phyloP scores from a whole-genome alignment of 2,888 invertebrate species.

The Panopea generosa region DNA sequence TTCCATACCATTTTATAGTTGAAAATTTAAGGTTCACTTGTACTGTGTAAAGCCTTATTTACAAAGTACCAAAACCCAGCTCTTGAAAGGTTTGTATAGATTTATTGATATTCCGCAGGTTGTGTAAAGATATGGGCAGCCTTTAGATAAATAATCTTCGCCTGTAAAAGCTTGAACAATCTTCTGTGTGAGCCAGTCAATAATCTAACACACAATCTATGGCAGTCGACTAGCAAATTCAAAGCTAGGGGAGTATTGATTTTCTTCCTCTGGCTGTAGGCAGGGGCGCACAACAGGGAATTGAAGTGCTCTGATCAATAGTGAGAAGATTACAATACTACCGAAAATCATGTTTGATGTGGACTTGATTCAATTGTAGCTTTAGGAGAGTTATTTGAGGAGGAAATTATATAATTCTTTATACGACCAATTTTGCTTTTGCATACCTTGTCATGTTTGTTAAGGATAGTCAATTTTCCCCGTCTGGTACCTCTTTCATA shows the following conservation, averaged over 20 bases:
- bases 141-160: conserved; percentile 63
- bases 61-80: too few species aligned
- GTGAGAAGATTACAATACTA: not conserved
- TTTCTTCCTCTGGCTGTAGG: conserved; percentile 53
- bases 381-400: conserved; percentile 4
- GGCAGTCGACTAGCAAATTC: conserved; percentile 66
- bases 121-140: conserved; percentile 28
- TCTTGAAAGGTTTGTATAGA: too few species aligned
- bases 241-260: conserved; percentile 61
- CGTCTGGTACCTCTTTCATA: conserved; percentile 29
- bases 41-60: too few species aligned
- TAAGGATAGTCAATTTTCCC: too few species aligned
- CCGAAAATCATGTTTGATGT: conserved; percentile 2
- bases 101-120: conserved; percentile 3
- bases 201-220: conserved; percentile 68
- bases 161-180: conserved; percentile 61
- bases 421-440: too few species aligned
- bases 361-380: not conserved
- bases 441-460: too few species aligned
- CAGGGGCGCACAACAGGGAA: conserved; percentile 21
- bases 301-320: conserved; percentile 9
- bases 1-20: too few species aligned
- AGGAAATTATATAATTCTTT: too few species aligned
- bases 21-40: too few species aligned
- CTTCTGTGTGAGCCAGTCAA: conserved; percentile 63